These are phyloP conservation scores for Clarias batrachus DNA, from an alignment of 2,113 vertebrate genomes.

Conservation along the genomic window DNA sequence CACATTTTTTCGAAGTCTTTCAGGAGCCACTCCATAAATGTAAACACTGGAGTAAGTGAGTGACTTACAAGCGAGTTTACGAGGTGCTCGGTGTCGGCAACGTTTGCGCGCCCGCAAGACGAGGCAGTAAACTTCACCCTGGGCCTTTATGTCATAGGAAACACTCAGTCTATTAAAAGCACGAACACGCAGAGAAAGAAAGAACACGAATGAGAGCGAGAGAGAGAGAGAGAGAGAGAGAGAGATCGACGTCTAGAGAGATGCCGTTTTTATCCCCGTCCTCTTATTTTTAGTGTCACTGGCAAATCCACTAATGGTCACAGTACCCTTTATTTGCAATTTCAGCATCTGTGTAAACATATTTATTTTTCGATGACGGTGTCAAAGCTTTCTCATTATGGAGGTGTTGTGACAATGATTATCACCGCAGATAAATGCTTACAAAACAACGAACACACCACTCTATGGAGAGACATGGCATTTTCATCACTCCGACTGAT, in stretches of 20 bases:
- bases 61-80: conserved; percentile 13
- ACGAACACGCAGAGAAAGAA: neutral
- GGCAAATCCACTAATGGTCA: neutral
- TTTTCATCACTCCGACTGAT: conserved; percentile 20
- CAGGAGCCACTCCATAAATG: neutral
- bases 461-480: conserved; percentile 11
- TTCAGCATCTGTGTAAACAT: conserved; percentile 17
- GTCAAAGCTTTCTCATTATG: conserved; percentile 29
- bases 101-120: neutral
- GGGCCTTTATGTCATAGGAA: neutral
- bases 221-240: neutral
- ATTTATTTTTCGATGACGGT: conserved; percentile 15
- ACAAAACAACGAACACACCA: conserved; percentile 7
- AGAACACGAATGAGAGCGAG: neutral
- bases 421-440: conserved; percentile 19
- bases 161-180: conserved; percentile 1
- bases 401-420: conserved; percentile 15
- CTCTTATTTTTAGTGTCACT: neutral
- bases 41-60: neutral
- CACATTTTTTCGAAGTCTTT: neutral
- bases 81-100: neutral
- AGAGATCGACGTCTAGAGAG: neutral
- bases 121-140: conserved; percentile 11
- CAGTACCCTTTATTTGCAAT: conserved; percentile 20
- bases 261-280: conserved; percentile 10